These are phyloP conservation scores for Mionectes macconnelli DNA, from an alignment of 2,113 vertebrate genomes.

Conservation along the genomic window DNA sequence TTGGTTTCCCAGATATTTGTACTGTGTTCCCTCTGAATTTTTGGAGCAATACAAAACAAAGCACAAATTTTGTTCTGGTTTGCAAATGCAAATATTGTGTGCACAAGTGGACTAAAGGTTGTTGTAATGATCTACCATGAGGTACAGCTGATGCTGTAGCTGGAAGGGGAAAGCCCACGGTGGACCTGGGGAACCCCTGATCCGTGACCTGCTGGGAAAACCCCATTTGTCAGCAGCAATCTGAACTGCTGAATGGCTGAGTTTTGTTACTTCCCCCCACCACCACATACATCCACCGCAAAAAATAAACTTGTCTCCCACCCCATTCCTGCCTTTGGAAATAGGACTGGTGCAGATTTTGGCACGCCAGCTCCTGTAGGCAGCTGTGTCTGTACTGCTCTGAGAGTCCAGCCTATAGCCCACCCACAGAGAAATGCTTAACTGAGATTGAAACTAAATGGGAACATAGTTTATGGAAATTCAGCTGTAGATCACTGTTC, in stretches of 20 bases:
- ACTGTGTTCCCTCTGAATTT: background rate
- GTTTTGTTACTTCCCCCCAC: background rate
- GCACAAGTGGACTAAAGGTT: background rate
- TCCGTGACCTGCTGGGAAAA: background rate
- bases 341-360: background rate
- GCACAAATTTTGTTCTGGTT: background rate
- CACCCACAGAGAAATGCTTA: slow-evolving; percentile 46
- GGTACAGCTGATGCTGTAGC: background rate
- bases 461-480: slow-evolving; percentile 20
- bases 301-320: background rate
- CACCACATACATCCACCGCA: background rate
- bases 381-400: background rate
- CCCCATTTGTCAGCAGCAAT: background rate
- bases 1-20: background rate
- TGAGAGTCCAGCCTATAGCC: background rate
- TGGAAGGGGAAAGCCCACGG: background rate
- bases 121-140: fast-evolving
- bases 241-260: background rate
- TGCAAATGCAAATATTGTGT: background rate
- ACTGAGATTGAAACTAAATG: background rate
- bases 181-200: background rate
- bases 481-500: slow-evolving; percentile 10
- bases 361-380: background rate
- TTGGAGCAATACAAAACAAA: background rate
- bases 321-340: background rate